Percentiles rank a stretch among this genome's conserved stretches.
These are phyloP conservation scores for Pandemis cinnamomeana DNA, from an alignment of 2,888 invertebrate genomes.

Conservation along the genomic window DNA sequence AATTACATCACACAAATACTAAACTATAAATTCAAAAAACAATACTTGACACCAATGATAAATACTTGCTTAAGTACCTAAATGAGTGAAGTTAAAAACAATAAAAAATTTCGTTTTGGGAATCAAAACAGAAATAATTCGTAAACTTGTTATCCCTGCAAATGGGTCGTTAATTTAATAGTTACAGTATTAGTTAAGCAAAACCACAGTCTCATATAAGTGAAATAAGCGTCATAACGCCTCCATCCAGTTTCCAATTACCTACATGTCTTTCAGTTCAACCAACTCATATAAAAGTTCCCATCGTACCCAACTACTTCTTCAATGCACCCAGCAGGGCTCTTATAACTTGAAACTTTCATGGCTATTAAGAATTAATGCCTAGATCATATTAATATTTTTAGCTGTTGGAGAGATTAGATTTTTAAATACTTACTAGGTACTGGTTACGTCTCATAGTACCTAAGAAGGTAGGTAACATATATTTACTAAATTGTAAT, in stretches of 20 bases:
- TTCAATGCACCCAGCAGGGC: constrained; percentile 52
- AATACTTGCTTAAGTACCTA: too few relatives aligned
- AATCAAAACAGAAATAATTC: not conserved
- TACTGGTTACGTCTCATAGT: too few relatives aligned
- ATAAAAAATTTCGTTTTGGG: not conserved
- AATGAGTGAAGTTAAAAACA: not conserved
- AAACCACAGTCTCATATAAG: constrained; percentile 63
- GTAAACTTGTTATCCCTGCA: not conserved
- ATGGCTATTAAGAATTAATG: constrained; percentile 44
- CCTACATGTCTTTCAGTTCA: constrained; percentile 72
- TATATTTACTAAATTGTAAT: too few relatives aligned
- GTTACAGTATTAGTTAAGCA: constrained; percentile 46
- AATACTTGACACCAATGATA: not conserved
- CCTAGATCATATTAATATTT: constrained; percentile 1
- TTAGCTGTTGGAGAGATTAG: not conserved
- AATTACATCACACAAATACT: not conserved
- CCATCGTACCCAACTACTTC: constrained; percentile 63
- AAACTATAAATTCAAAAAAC: not conserved
- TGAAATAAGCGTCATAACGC: constrained; percentile 68
- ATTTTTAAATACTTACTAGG: not conserved
- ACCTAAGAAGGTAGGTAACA: too few relatives aligned
- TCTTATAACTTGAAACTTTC: constrained; percentile 55
- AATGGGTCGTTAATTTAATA: constrained; percentile 37
- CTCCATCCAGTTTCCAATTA: constrained; percentile 74
- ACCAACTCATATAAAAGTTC: constrained; percentile 81